phyloP scores from a whole-genome alignment of 2,888 invertebrate species.

The Phaedon cochleariae region DNA sequence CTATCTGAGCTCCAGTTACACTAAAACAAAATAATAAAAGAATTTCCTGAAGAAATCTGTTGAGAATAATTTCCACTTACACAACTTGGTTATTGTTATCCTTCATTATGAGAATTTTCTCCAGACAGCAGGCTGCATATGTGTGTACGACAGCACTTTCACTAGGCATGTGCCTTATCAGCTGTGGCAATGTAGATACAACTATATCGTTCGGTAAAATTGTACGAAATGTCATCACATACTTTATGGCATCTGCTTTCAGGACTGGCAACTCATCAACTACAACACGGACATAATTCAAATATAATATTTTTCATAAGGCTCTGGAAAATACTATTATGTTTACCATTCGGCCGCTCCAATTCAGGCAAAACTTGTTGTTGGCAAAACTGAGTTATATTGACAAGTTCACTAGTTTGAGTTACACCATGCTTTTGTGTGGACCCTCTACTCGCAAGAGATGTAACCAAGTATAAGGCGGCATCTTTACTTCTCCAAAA shows the following conservation, averaged over 20 bases:
- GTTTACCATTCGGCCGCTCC: slow-evolving; percentile 73
- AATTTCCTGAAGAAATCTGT: background rate
- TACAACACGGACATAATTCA: slow-evolving; percentile 61
- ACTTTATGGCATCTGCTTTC: slow-evolving; percentile 96
- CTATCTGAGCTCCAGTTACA: slow-evolving; percentile 69
- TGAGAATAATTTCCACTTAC: slow-evolving; percentile 59
- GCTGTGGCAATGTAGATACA: slow-evolving; percentile 76
- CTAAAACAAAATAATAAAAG: slow-evolving; percentile 55
- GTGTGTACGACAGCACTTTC: slow-evolving; percentile 90
- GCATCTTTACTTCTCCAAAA: slow-evolving; percentile 97
- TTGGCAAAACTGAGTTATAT: slow-evolving; percentile 88
- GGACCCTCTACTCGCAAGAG: slow-evolving; percentile 88
- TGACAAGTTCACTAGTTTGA: slow-evolving; percentile 87
- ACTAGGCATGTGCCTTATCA: slow-evolving; percentile 80
- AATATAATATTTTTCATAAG: background rate
- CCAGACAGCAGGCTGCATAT: slow-evolving; percentile 92
- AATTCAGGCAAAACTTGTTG: slow-evolving; percentile 89
- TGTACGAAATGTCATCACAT: slow-evolving; percentile 94
- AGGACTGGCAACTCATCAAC: slow-evolving; percentile 89
- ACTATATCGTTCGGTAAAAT: slow-evolving; percentile 84
- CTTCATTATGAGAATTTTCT: slow-evolving; percentile 84
- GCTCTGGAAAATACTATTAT: too few relatives aligned
- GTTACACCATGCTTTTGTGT: slow-evolving; percentile 93
- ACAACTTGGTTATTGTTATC: slow-evolving; percentile 66
- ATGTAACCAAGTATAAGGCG: slow-evolving; percentile 95